Base-by-base conservation (phyloP, 2,888 invertebrate genomes). In the Eilema sororculum region DNA sequence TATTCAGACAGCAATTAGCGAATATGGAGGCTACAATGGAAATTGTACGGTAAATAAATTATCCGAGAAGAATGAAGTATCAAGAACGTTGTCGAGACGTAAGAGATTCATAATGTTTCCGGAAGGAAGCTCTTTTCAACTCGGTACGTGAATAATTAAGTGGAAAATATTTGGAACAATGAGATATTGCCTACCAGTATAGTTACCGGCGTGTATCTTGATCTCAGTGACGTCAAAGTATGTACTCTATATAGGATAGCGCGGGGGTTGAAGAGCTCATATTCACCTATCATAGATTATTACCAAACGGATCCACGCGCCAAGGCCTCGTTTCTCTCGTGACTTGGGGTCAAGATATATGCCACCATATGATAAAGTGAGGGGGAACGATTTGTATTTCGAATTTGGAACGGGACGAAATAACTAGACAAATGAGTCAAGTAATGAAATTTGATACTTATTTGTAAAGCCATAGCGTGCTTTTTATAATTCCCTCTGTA, bases 61-160 rank as follows among this genome's bases (percentile, higher is more conserved):
- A 80, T 78, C 78, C 56, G 85, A 81, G 65, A 82, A 77, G 78
- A 89, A 87, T 83, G 85, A 81, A 72, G 81, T 78, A 78, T 85
- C 90, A 68, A 88, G 85, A 81, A 78, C 89, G 65, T 85, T 96
- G 83, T 96, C 96, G 46, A 92, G 96, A 79, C 92, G 93, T 81
- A 96, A 96, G 88, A 95, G 96, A 86, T 96, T 95, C 88, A 84
- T 96, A 85, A 91, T 95, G 83, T 96, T 96, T 89, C 96, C 96
- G 65, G 95, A 96, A 77, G 96, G 96, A 72, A 96, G 96, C 85
- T 96, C 96, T 72, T 84, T 96, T 73, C 96, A 96, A 92, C 95
- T 96, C 84, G 95, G 96, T 96, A 85, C 83, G 93, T 90, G 77
- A 79, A 79, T 81, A 85, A 77, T 83, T 78, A 78, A 71, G 68